Evolutionary conservation across 2,113 vertebrate species (phyloP).

Genomic region (Tenebrosternarchus preto): DNA sequence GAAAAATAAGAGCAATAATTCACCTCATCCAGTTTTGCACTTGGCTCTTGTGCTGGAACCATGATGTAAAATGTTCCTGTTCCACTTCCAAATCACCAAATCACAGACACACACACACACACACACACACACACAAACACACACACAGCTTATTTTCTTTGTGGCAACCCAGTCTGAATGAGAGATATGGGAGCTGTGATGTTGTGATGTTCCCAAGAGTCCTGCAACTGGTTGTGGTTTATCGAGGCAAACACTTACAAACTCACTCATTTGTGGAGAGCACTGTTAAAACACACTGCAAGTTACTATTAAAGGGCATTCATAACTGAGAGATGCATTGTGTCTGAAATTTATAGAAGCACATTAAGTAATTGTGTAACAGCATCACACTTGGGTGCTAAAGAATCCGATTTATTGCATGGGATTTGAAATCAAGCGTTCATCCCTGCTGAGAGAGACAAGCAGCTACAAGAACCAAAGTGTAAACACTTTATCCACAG

Average conservation of each 20-base stretch:
- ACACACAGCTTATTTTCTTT: too few relatives aligned
- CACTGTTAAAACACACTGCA: background rate
- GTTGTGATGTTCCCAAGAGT: background rate
- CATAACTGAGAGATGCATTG: background rate
- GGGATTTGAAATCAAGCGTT: background rate
- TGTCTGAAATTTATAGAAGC: background rate
- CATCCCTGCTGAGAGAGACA: background rate
- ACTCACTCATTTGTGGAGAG: background rate
- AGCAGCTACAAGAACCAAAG: background rate
- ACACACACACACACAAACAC: too few relatives aligned
- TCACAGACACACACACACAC: background rate
- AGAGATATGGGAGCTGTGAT: background rate
- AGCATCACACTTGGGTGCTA: background rate
- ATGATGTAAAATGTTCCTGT: background rate
- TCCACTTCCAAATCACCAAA: background rate
- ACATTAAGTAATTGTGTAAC: background rate
- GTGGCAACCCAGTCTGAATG: too few relatives aligned
- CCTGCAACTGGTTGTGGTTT: background rate
- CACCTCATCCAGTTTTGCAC: background rate
- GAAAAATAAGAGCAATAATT: background rate
- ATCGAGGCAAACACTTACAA: background rate
- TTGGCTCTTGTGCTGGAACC: background rate
- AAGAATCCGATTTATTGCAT: background rate
- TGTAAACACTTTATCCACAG: background rate
- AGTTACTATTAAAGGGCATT: background rate